Percentiles rank a stretch among this genome's conserved stretches.
Conservation (phyloP, 2,113 vertebrate genomes). For the Oreocharis arfaki region DNA sequence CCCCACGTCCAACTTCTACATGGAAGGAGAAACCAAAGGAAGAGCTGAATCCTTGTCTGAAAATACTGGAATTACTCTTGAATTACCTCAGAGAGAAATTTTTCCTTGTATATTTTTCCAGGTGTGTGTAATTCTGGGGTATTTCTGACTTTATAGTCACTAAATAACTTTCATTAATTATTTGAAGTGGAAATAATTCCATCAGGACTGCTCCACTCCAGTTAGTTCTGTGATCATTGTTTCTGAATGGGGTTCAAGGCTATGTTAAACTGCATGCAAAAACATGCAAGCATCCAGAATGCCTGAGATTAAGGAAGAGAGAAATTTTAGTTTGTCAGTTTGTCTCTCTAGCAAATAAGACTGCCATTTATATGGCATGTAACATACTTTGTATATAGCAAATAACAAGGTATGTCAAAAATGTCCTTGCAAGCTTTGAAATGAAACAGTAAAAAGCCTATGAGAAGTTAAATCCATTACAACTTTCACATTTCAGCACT, state of each 20-base stretch:
- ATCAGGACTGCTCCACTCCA: neutral
- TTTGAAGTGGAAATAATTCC: neutral
- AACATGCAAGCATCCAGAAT: neutral
- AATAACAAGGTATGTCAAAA: neutral
- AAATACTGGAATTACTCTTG: neutral
- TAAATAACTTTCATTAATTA: neutral
- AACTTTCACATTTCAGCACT: neutral
- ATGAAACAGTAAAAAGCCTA: neutral
- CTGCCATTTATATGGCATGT: neutral
- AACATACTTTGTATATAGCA: neutral
- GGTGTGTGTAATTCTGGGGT: neutral
- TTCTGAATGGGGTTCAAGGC: neutral
- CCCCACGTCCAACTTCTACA: neutral
- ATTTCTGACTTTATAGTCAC: neutral
- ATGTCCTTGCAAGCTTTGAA: neutral
- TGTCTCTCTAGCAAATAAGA: neutral
- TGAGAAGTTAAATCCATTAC: neutral
- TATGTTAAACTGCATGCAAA: neutral
- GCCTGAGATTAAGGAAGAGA: neutral
- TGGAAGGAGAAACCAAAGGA: neutral
- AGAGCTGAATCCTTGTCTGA: neutral
- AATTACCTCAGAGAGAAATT: neutral
- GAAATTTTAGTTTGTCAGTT: neutral
- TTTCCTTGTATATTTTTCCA: neutral
- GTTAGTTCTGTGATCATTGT: neutral